These are phyloP conservation scores for Parazoanthus darwini DNA, from an alignment of 92 coral and sea anemone species.

Conservation along the genomic window DNA sequence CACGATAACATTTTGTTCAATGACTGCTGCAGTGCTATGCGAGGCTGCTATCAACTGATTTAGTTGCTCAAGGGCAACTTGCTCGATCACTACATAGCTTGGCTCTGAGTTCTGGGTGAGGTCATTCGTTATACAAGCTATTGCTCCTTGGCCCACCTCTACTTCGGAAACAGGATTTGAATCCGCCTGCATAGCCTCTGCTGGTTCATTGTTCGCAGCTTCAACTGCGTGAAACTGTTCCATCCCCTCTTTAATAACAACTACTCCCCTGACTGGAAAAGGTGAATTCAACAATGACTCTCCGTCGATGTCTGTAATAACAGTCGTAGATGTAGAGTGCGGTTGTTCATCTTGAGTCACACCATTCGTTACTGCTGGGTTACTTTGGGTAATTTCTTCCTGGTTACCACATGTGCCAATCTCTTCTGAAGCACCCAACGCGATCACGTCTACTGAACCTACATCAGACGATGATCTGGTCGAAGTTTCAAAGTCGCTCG, in stretches of 20 bases:
- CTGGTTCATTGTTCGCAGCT: not conserved
- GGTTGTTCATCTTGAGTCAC: slow-evolving; percentile 31
- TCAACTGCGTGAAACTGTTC: slow-evolving; percentile 28
- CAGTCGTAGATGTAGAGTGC: slow-evolving; percentile 13
- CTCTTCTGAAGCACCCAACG: slow-evolving; percentile 84
- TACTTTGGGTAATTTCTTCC: slow-evolving; percentile 17
- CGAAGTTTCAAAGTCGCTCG: slow-evolving; percentile 13
- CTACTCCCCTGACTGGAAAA: slow-evolving; percentile 29
- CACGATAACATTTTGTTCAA: slow-evolving; percentile 15
- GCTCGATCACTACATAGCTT: slow-evolving; percentile 75
- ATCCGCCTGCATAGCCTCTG: not conserved
- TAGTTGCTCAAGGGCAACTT: slow-evolving; percentile 71
- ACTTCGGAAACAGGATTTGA: not conserved
- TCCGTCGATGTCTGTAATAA: slow-evolving; percentile 21
- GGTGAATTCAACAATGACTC: slow-evolving; percentile 32
- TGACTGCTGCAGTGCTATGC: slow-evolving; percentile 29
- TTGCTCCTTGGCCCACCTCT: not conserved
- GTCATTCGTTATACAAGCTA: slow-evolving; percentile 15
- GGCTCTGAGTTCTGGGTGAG: slow-evolving; percentile 40
- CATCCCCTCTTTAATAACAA: slow-evolving; percentile 27
- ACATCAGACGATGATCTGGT: slow-evolving; percentile 18
- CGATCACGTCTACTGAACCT: slow-evolving; percentile 36
- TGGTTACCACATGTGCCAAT: slow-evolving; percentile 53
- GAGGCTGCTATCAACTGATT: slow-evolving; percentile 42
- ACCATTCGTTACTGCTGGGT: slow-evolving; percentile 26